Conservation (phyloP, 1,140 invertebrate species). For the Eciton burchellii region DNA sequence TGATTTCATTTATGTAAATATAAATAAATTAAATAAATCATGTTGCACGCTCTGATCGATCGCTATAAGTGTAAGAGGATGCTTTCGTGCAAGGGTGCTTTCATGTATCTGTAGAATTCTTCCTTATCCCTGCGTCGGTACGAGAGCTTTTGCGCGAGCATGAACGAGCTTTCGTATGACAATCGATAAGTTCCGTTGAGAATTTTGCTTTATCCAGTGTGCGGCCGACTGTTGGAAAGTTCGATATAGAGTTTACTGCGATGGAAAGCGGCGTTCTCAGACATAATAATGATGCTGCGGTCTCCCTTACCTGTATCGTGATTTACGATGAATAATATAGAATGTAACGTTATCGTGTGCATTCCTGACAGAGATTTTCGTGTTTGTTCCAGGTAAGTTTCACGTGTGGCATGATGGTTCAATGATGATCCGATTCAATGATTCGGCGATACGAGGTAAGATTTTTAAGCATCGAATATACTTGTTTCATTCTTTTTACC, state of each 20-base stretch:
- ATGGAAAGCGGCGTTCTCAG: background rate
- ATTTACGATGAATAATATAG: background rate
- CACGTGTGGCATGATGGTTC: background rate
- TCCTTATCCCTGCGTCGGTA: slow-evolving; percentile 60
- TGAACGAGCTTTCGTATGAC: background rate
- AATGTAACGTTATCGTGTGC: background rate
- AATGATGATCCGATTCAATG: background rate
- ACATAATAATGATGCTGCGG: background rate
- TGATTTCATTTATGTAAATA: background rate
- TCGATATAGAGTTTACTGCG: background rate
- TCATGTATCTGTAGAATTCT: slow-evolving; percentile 34
- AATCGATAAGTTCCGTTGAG: slow-evolving; percentile 46
- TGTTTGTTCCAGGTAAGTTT: slow-evolving; percentile 67
- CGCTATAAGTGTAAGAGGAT: background rate
- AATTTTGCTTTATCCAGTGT: slow-evolving; percentile 17
- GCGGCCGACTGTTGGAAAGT: slow-evolving; percentile 39
- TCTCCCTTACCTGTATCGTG: background rate
- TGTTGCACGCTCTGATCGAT: slow-evolving; percentile 51
- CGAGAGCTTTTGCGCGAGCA: slow-evolving; percentile 6
- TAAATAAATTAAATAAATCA: background rate
- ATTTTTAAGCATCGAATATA: background rate
- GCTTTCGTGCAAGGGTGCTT: slow-evolving; percentile 5
- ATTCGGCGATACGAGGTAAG: slow-evolving; percentile 10
- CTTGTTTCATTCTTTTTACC: background rate
- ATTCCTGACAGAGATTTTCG: slow-evolving; percentile 16